Percentiles rank a stretch among this genome's conserved stretches.
Evolutionary conservation across 1,140 invertebrate genomes (phyloP).

Genomic region (Trichogramma pretiosum): DNA sequence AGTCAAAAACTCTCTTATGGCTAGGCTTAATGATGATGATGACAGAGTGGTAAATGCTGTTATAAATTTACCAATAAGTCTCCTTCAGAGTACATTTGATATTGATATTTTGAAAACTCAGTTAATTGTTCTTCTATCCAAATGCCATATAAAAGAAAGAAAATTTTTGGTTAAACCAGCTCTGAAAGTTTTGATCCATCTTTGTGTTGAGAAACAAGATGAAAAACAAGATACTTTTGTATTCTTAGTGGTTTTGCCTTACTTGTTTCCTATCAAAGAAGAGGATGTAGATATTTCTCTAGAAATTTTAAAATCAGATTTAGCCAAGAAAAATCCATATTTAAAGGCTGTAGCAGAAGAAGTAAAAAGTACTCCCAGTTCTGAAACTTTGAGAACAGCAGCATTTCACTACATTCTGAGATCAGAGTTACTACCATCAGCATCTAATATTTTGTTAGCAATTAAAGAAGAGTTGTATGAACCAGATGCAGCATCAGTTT

Average conservation of each 20-base stretch:
- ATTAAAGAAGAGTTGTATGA: constrained; percentile 29
- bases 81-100: constrained; percentile 28
- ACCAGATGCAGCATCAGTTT: constrained; percentile 32
- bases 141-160: constrained; percentile 26
- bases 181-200: constrained; percentile 33
- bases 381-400: constrained; percentile 28
- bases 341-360: constrained; percentile 35
- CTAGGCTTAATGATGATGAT: constrained; percentile 35
- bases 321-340: constrained; percentile 40
- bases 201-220: constrained; percentile 30
- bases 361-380: constrained; percentile 29
- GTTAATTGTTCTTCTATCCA: constrained; percentile 31
- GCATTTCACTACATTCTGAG: constrained; percentile 38
- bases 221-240: constrained; percentile 31
- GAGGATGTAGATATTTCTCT: constrained; percentile 42
- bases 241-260: constrained; percentile 48
- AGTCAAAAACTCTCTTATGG: constrained; percentile 29
- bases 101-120: constrained; percentile 30
- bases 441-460: constrained; percentile 27
- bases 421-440: constrained; percentile 30
- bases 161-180: constrained; percentile 30
- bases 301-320: constrained; percentile 45
- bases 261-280: constrained; percentile 49
- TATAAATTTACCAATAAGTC: constrained; percentile 27
- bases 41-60: constrained; percentile 29